phyloP scores from a whole-genome alignment of 2,113 vertebrate genomes.

The Sceloporus tristichus region DNA sequence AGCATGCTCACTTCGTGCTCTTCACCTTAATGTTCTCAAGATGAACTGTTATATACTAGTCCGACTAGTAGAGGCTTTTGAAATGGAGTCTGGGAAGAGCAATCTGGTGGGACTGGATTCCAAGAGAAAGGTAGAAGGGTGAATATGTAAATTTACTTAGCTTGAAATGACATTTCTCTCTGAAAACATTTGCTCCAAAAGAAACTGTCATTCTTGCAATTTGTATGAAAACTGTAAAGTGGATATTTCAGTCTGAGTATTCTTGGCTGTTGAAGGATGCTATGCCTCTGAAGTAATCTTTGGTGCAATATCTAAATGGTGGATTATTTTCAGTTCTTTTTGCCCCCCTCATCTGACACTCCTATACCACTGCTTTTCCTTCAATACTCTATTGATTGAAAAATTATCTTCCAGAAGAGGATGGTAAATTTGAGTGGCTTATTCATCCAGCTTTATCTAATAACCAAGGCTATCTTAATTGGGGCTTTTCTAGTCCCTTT shows the following conservation, averaged over 20 bases:
- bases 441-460: neutral
- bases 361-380: too few relatives aligned
- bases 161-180: neutral
- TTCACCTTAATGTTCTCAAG: conserved; percentile 91
- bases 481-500: neutral
- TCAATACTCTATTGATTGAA: neutral
- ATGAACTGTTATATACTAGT: conserved; percentile 93
- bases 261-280: neutral
- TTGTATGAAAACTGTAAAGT: neutral
- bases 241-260: too few relatives aligned
- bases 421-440: neutral
- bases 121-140: conserved; percentile 73
- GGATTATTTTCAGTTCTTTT: too few relatives aligned
- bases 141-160: neutral
- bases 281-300: neutral
- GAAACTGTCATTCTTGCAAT: neutral
- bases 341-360: too few relatives aligned
- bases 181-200: neutral
- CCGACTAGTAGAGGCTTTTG: conserved; percentile 87
- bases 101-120: conserved; percentile 78
- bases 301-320: too few relatives aligned
- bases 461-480: neutral
- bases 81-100: conserved; percentile 81
- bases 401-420: neutral
- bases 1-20: conserved; percentile 77